These are phyloP conservation scores for Hetaerina americana DNA, from an alignment of 1,140 invertebrate species.

Conservation along the genomic window DNA sequence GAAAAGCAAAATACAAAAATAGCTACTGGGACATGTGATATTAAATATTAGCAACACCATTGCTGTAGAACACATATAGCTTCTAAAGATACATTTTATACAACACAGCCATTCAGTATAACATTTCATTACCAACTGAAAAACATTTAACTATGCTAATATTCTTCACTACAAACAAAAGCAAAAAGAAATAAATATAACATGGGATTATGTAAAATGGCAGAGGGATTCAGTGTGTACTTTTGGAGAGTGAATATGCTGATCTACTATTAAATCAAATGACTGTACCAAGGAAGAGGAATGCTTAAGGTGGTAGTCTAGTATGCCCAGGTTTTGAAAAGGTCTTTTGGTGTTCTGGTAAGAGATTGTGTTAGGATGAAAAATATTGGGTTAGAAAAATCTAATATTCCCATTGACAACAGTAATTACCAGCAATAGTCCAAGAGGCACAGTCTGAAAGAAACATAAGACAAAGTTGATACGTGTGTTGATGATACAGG, in stretches of 20 bases:
- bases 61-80: background rate
- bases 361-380: constrained; percentile 2
- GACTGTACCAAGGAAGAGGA: background rate
- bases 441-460: constrained; percentile 54
- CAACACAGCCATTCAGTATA: background rate
- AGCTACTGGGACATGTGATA: background rate
- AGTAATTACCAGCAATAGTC: constrained; percentile 55
- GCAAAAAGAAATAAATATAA: background rate
- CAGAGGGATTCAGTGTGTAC: background rate
- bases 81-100: constrained; percentile 1
- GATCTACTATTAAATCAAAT: background rate
- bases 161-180: background rate
- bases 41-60: background rate
- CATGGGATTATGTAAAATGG: too few species aligned
- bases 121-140: background rate
- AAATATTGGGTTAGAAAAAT: constrained; percentile 7
- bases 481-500: background rate
- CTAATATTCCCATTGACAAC: background rate
- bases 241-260: background rate
- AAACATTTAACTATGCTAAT: background rate
- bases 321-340: background rate
- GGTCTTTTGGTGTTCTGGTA: background rate
- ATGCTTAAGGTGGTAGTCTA: background rate
- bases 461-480: constrained; percentile 23
- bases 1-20: background rate